phyloP scores from a whole-genome alignment of 2,797 vertebrate genomes.

The Saguinus oedipus region DNA sequence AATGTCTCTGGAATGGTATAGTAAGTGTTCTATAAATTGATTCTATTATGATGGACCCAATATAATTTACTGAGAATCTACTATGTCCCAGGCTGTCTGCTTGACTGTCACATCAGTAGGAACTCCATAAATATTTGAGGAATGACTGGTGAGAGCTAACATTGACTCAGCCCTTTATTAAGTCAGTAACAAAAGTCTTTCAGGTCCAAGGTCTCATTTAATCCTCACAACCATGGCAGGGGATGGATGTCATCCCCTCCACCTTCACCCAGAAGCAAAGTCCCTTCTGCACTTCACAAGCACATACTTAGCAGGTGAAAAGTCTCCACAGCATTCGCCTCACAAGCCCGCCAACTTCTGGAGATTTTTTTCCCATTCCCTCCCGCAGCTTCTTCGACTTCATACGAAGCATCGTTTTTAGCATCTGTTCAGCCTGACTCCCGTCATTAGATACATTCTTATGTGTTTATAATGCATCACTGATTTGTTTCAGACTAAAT shows the following conservation, averaged over 20 bases:
- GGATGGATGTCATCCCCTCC: background rate
- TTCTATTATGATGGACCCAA: background rate
- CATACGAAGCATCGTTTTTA: constrained; percentile 66
- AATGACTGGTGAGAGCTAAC: background rate
- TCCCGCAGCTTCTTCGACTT: constrained; percentile 60
- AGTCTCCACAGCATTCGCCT: constrained; percentile 42
- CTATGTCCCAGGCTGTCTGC: background rate
- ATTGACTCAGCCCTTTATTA: background rate
- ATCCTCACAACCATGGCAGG: background rate
- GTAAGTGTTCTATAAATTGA: background rate
- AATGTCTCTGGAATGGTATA: background rate
- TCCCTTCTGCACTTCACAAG: background rate
- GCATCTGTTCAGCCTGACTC: constrained; percentile 71
- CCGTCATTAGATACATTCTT: constrained; percentile 71
- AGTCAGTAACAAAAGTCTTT: background rate
- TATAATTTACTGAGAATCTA: background rate
- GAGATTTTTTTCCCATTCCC: constrained; percentile 36
- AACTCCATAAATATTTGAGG: background rate
- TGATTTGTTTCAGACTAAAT: constrained; percentile 74
- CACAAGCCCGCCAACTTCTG: constrained; percentile 66
- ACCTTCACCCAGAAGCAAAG: background rate
- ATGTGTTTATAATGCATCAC: constrained; percentile 75
- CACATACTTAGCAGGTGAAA: background rate
- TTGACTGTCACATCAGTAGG: background rate
- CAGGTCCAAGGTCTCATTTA: background rate